Percentiles rank a stretch among this genome's conserved stretches.
Conservation (phyloP, 1,140 invertebrate species). For the Drosophila trapezifrons region DNA sequence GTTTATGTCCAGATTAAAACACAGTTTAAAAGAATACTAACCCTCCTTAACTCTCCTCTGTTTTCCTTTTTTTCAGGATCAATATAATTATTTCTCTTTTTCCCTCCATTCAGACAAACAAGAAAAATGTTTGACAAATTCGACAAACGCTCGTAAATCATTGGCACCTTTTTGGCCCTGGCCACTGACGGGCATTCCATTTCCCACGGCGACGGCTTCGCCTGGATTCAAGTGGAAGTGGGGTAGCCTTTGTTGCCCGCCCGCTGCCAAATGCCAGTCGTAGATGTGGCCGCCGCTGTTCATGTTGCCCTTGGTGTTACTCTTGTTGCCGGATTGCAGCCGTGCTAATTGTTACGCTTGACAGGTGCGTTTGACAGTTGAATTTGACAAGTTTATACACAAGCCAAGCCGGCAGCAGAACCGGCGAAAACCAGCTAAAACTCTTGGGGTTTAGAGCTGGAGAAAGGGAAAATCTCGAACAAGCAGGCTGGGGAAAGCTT, state of each 20-base stretch:
- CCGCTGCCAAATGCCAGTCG: conserved; percentile 49
- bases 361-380: conserved; percentile 81
- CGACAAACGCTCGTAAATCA: conserved; percentile 77
- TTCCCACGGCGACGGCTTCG: conserved; percentile 26
- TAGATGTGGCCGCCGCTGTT: conserved; percentile 13
- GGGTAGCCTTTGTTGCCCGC: conserved; percentile 35
- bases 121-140: conserved; percentile 72
- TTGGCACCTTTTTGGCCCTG: conserved; percentile 38
- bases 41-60: no score
- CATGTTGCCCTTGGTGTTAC: no score
- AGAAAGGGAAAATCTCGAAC: conserved; percentile 27
- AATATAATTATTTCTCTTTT: conserved; percentile 1
- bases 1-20: background rate
- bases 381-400: conserved; percentile 72
- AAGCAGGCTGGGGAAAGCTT: conserved; percentile 5
- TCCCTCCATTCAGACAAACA: background rate
- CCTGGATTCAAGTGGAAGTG: conserved; percentile 25
- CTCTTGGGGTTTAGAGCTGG: conserved; percentile 21
- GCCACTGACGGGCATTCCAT: conserved; percentile 25
- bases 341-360: conserved; percentile 79
- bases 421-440: conserved; percentile 4
- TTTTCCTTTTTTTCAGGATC: background rate
- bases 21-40: background rate
- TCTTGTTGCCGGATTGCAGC: conserved; percentile 42
- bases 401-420: conserved; percentile 19